Evolutionary conservation across 1,140 invertebrate species (phyloP), one percentile per base, ranked within the genome.

Genomic region (Halesus radiatus): DNA sequence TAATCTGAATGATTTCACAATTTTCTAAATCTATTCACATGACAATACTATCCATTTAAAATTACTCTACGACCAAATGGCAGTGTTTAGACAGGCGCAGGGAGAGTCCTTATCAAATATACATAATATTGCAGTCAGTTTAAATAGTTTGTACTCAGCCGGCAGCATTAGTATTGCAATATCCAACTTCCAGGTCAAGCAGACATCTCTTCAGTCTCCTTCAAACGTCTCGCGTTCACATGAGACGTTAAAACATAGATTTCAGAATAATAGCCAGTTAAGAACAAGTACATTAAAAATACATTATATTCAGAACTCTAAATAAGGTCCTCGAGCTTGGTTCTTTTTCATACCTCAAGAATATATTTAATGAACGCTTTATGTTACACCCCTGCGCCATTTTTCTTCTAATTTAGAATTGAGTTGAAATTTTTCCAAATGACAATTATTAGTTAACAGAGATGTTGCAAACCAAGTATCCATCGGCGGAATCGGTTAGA

Each of bases 1-100:
- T 68, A 73, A 60, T 79, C 26, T 72, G 52, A 77, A 75, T 60
- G 70, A 76, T 74, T 76, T 78, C 62, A 79, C 58, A 79, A 76
- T 76, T 75, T 45, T 62, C 74, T 76, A 76, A 60, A 26, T 45
- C 81, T 82, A 82, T 76, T 82, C 81, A 82, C 81, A 79, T 82
- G 77, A 82, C 81, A 76, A 79, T 37, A 79, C 77, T 79, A 79
- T 64, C 68, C 50, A 72, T 53, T 72, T 72, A 53, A 72, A 10
- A 53, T 52, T 72, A 72, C 6, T 52, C 68, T 72, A 72, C 13
- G 50, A 72, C 68, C 64, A 72, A 72, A 72, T 53, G 68, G 68
- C 68, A 72, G 68, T 72, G 68, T 68, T 68, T 68, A n/a, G 20
- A 20, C 18, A 15, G 68, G 68, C 68, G 68, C 68, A 72, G 68